Evolutionary conservation across 2,888 invertebrate genomes (phyloP).

Genomic region (Plemyria rubiginata): DNA sequence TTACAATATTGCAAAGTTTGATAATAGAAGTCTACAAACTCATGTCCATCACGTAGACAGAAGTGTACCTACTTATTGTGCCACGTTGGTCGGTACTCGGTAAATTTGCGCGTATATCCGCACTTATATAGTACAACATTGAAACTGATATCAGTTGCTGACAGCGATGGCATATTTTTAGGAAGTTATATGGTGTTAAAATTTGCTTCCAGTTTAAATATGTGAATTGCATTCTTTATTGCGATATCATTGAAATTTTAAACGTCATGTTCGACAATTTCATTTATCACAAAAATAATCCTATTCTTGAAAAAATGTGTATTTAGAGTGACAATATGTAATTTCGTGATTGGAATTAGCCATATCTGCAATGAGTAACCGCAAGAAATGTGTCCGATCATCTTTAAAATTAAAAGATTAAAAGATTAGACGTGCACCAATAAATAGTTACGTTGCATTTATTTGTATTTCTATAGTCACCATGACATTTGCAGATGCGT

Average conservation of each 20-base stretch:
- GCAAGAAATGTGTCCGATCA: neutral
- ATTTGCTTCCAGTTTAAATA: neutral
- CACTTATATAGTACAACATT: constrained; percentile 18
- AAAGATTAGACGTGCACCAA: neutral
- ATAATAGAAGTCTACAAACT: constrained; percentile 9
- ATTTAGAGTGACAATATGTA: too few relatives aligned
- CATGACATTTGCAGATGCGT: neutral
- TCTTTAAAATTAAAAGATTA: neutral
- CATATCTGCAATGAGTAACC: neutral
- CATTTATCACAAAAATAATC: too few relatives aligned
- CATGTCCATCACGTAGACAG: constrained; percentile 44
- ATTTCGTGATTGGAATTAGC: neutral
- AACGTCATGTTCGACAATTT: too few relatives aligned
- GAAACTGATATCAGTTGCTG: constrained; percentile 12
- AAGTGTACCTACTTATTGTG: constrained; percentile 24
- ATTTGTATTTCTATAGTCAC: neutral
- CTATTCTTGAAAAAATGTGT: neutral
- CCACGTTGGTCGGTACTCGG: constrained; percentile 9
- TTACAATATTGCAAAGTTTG: too few relatives aligned
- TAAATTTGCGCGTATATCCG: constrained; percentile 19
- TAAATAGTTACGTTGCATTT: neutral
- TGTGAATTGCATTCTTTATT: too few relatives aligned
- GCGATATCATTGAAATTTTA: too few relatives aligned
- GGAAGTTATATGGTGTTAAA: neutral
- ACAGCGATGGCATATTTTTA: neutral